phyloP scores from a whole-genome alignment of 2,888 invertebrate species.

The Clistopyga incitator region DNA sequence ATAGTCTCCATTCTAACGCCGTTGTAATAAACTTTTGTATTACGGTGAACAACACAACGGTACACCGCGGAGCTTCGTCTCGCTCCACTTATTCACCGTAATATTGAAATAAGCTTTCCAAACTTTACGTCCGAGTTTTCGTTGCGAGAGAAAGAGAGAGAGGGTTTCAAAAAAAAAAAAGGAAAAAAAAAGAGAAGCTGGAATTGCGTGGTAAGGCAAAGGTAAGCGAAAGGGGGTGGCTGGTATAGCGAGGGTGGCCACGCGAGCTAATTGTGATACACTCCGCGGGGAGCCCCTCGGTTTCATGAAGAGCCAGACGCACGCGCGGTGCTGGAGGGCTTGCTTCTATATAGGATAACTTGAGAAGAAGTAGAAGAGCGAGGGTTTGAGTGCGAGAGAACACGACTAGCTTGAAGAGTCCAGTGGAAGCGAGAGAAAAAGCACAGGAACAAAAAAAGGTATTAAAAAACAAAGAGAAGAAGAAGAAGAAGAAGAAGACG shows the following conservation, averaged over 20 bases:
- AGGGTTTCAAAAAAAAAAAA: conserved; percentile 22
- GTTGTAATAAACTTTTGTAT: conserved; percentile 67
- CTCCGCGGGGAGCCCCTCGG: conserved; percentile 80
- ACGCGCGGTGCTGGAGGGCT: conserved; percentile 56
- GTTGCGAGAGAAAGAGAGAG: conserved; percentile 50
- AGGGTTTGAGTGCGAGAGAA: conserved; percentile 69
- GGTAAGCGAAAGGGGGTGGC: conserved; percentile 43
- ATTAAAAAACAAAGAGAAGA: conserved; percentile 61
- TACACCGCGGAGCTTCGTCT: conserved; percentile 31
- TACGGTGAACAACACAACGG: conserved; percentile 68
- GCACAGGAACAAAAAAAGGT: conserved; percentile 8
- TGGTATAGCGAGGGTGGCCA: conserved; percentile 71
- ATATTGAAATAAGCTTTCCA: conserved; percentile 78
- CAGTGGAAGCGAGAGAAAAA: conserved; percentile 62
- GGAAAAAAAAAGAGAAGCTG: conserved; percentile 59
- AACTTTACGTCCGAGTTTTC: conserved; percentile 73
- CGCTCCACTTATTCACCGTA: conserved; percentile 74
- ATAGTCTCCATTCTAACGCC: conserved; percentile 50
- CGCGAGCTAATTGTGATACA: conserved; percentile 83
- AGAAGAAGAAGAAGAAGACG: conserved; percentile 53
- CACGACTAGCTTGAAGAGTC: conserved; percentile 66
- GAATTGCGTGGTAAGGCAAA: conserved; percentile 67
- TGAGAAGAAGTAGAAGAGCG: conserved; percentile 78
- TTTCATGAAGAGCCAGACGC: conserved; percentile 67
- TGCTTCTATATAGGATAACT: conserved; percentile 76